phyloP scores from a whole-genome alignment of 1,140 invertebrate genomes.

The Papilio glaucus region DNA sequence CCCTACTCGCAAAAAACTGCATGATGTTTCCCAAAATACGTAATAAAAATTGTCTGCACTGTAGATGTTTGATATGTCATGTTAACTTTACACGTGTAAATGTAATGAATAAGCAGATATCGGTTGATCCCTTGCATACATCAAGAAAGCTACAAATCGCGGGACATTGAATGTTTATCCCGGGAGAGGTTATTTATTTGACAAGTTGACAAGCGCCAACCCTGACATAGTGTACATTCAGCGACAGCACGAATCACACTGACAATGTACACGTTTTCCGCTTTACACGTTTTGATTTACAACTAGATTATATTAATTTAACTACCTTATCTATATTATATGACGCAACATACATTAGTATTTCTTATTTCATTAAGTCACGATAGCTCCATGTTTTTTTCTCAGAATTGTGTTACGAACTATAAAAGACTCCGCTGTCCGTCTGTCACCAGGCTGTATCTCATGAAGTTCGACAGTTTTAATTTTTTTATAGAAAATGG shows the following conservation, averaged over 20 bases:
- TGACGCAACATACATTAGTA: neutral
- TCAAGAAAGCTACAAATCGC: neutral
- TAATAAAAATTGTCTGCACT: too few species aligned
- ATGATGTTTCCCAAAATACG: too few species aligned
- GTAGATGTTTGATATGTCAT: too few species aligned
- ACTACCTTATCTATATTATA: neutral
- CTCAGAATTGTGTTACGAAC: neutral
- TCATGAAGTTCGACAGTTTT: too few species aligned
- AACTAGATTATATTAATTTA: conserved; percentile 6
- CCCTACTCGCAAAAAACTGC: too few species aligned
- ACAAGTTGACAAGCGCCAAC: neutral
- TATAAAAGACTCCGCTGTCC: too few species aligned
- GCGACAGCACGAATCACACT: neutral
- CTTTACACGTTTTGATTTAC: conserved; percentile 6
- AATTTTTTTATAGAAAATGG: too few species aligned
- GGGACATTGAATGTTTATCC: neutral
- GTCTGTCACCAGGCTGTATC: too few species aligned
- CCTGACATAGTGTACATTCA: neutral
- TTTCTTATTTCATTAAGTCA: neutral
- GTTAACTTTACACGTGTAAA: too few species aligned
- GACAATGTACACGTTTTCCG: conserved; percentile 2
- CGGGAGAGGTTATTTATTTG: neutral
- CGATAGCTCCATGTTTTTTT: neutral
- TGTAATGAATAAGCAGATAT: too few species aligned
- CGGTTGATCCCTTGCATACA: too few species aligned